Base-by-base conservation (phyloP, 2,888 invertebrate species). In the Apodemia zela region DNA sequence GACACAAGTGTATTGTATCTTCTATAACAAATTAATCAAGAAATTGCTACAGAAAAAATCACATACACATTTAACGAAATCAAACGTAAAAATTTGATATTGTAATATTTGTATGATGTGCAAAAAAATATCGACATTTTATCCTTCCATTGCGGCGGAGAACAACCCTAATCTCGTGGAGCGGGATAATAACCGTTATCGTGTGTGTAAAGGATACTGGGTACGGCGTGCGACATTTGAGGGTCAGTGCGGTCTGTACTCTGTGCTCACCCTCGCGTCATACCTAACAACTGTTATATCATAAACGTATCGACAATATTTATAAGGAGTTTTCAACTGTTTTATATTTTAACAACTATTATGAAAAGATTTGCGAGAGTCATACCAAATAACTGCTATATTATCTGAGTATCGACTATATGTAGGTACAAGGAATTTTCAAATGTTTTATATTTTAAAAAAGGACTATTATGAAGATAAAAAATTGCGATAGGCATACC, bases 181-280 rank as follows among this genome's bases (percentile, higher is more conserved):
- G 60, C 61, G 68, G 63, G 51, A 65, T 65, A 68, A 66, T 64
- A 68, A 62, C 68, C 65, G 67, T 65, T 65, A 67, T 67, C 65
- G 66, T 67, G 66, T 68, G 65, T 68, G 64, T 68, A 67, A 69
- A 68, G 68, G 68, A 68, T 67, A 65, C 62, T 49, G 42, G 42
- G 42, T 42, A 21, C 51, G 11, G 61, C 47, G 62, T 45, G 29
- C 58, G 47, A 62, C 58, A 62, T 63, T 67, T 63, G 66, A 62
- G 68, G 69, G 66, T 67, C 68, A 68, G 58, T 57, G 62, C 62
- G 49, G 65, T n/a, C n/a, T n/a, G n/a, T n/a, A n/a, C n/a, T 62
- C 60, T 63, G 61, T 58, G 60, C 57, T 63, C 67, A 65, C 66
- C 69, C 69, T 42, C 42, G 42, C 60, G 45, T 54, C 33, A 42